Percentiles rank a stretch among this genome's conserved stretches.
Conservation (phyloP, 2,888 invertebrate species). For the Synanthedon formicaeformis region DNA sequence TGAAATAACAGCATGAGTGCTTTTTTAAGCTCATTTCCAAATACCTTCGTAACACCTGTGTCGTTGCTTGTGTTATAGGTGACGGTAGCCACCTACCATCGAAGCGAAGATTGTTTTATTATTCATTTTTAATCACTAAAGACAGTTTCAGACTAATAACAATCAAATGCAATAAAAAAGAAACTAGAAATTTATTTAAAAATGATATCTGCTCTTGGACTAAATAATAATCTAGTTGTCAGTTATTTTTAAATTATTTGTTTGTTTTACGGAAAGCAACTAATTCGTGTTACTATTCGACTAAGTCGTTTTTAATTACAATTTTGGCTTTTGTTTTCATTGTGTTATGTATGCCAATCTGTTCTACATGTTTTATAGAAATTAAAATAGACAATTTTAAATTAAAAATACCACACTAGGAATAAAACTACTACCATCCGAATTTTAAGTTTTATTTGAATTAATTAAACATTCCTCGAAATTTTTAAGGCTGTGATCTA, state of each 20-base stretch:
- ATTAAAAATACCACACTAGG: no score
- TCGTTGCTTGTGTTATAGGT: no score
- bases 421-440: no score
- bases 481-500: no score
- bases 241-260: slow-evolving; percentile 22
- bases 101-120: neutral
- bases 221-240: slow-evolving; percentile 36
- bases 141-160: neutral
- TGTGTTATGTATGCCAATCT: neutral
- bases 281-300: slow-evolving; percentile 16
- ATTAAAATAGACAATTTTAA: no score
- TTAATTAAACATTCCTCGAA: no score
- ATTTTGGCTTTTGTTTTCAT: slow-evolving; percentile 19
- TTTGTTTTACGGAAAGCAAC: slow-evolving; percentile 26
- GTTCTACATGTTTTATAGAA: neutral
- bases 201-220: slow-evolving; percentile 14
- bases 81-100: no score
- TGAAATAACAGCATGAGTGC: no score
- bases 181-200: neutral
- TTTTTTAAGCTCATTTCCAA: no score
- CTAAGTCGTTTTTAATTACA: slow-evolving; percentile 54
- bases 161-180: neutral
- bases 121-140: neutral
- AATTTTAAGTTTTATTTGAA: no score
- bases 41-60: no score